Conservation (phyloP, 2,113 vertebrate genomes). For the Notarius lentiginosus region DNA sequence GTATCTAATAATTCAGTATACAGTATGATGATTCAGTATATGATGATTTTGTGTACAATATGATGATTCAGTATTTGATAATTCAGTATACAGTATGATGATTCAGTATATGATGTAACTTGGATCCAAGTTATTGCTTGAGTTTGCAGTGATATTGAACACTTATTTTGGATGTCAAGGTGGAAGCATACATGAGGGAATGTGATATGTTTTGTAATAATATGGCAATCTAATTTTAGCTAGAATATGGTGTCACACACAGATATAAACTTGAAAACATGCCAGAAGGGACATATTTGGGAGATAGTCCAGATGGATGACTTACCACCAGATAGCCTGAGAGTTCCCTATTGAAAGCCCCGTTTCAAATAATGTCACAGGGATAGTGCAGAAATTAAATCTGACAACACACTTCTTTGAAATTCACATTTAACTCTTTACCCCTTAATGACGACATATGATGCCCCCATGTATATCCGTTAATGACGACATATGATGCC, state of each 20-base stretch:
- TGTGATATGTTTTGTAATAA: constrained; percentile 20
- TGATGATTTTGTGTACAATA: background rate
- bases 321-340: constrained; percentile 41
- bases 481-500: no score
- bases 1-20: background rate
- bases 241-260: constrained; percentile 3
- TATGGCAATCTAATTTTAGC: constrained; percentile 16
- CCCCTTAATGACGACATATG: no score
- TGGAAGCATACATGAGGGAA: constrained; percentile 12
- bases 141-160: background rate
- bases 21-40: background rate
- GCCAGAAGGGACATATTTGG: constrained; percentile 17
- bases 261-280: constrained; percentile 17
- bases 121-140: background rate
- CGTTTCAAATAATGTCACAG: constrained; percentile 11
- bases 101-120: background rate
- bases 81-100: background rate
- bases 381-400: background rate
- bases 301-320: constrained; percentile 44
- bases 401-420: background rate
- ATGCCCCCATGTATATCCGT: no score
- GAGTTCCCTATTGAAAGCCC: constrained; percentile 24
- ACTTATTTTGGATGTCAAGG: background rate
- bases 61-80: background rate
- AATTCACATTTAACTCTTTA: background rate